Conservation (phyloP, 2,888 invertebrate species). For the Yponomeuta malinellus region DNA sequence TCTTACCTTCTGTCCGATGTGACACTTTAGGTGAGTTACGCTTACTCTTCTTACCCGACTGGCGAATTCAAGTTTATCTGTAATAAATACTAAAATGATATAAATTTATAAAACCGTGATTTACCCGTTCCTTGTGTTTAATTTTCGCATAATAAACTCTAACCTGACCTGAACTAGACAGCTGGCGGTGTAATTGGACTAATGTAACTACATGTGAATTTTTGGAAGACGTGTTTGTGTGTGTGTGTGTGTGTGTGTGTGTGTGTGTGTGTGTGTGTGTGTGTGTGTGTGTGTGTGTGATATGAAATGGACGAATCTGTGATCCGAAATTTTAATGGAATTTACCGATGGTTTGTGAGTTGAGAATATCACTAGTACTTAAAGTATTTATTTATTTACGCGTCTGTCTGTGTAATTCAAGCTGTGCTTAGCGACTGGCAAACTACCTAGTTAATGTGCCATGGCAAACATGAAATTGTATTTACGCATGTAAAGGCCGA, state of each 20-base stretch:
- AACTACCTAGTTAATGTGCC: too few species aligned
- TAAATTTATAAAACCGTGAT: not conserved
- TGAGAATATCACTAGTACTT: too few species aligned
- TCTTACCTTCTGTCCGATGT: constrained; percentile 36
- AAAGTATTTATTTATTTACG: too few species aligned
- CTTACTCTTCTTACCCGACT: constrained; percentile 28
- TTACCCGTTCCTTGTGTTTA: not conserved
- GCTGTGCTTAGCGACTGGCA: too few species aligned
- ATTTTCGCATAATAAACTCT: not conserved
- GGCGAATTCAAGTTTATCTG: constrained; percentile 34
- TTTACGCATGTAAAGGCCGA: too few species aligned
- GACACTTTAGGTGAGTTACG: constrained; percentile 49
- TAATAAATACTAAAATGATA: too few species aligned
- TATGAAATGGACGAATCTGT: not conserved
- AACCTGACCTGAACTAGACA: not conserved
- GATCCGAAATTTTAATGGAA: too few species aligned
- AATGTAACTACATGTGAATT: constrained; percentile 45
- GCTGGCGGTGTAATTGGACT: constrained; percentile 28
- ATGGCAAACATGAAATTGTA: too few species aligned
- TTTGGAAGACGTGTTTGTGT: not conserved
- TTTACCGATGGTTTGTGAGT: too few species aligned
- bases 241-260: not conserved
- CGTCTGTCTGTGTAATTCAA: too few species aligned
- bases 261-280: not conserved
- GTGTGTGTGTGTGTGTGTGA: not conserved